Conservation (phyloP, 2,888 invertebrate species). For the Ischnura elegans region DNA sequence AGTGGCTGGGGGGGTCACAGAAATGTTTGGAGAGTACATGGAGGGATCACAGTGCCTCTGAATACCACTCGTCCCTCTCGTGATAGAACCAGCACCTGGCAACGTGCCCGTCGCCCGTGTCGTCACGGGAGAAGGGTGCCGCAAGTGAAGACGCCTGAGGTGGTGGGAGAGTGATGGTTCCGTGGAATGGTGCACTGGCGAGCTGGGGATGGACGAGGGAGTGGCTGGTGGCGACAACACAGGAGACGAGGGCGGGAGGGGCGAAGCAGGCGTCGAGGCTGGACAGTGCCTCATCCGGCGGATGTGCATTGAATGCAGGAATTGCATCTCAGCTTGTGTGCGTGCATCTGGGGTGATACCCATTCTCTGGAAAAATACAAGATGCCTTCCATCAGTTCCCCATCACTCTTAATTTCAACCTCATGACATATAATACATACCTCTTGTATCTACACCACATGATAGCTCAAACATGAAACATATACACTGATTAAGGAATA, state of each 20-base stretch:
- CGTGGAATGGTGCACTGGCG: slow-evolving; percentile 61
- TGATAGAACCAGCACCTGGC: slow-evolving; percentile 83
- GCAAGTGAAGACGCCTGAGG: slow-evolving; percentile 76
- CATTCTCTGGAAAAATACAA: slow-evolving; percentile 47
- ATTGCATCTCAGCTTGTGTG: slow-evolving; percentile 76
- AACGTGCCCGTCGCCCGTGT: slow-evolving; percentile 26
- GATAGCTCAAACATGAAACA: no score
- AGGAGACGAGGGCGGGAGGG: slow-evolving; percentile 75
- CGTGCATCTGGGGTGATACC: slow-evolving; percentile 60
- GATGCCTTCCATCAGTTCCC: no score
- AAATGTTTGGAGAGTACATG: slow-evolving; percentile 19
- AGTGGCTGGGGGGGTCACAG: slow-evolving; percentile 36
- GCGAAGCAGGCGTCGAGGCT: slow-evolving; percentile 72
- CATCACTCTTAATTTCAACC: no score
- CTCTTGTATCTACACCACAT: no score
- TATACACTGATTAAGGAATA: no score
- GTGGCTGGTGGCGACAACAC: slow-evolving; percentile 76
- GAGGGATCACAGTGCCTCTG: slow-evolving; percentile 41
- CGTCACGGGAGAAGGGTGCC: slow-evolving; percentile 72
- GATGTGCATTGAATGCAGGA: slow-evolving; percentile 77
- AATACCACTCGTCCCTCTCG: slow-evolving; percentile 81
- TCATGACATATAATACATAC: no score
- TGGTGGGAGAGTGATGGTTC: slow-evolving; percentile 70
- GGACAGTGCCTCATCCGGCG: slow-evolving; percentile 75
- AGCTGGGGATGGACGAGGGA: slow-evolving; percentile 69